Conservation (phyloP, 2,113 vertebrate species). For the Glaucidium brasilianum region DNA sequence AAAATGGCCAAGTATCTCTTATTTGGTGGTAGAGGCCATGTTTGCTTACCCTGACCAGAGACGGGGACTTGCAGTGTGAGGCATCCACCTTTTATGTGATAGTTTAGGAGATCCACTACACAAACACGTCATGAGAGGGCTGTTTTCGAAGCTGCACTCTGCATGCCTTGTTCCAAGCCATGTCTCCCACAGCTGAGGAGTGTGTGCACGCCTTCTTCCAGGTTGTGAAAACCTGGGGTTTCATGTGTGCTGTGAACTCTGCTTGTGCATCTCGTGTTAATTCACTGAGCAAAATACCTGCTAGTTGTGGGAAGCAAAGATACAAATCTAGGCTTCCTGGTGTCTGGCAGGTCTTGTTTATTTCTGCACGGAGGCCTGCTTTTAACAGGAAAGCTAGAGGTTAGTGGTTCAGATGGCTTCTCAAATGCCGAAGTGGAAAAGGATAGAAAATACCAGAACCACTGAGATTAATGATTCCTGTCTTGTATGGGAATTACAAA, state of each 20-base stretch:
- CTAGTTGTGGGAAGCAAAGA: background rate
- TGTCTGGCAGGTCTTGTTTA: background rate
- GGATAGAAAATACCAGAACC: background rate
- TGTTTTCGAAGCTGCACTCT: background rate
- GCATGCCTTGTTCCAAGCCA: background rate
- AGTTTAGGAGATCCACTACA: accelerated
- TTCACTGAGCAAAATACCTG: background rate
- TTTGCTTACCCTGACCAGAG: background rate
- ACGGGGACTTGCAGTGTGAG: accelerated
- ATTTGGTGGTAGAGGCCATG: accelerated
- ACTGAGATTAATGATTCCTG: background rate
- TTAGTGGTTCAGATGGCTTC: background rate
- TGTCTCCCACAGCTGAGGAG: background rate
- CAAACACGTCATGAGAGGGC: accelerated
- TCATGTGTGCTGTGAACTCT: accelerated
- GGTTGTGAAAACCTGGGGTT: background rate
- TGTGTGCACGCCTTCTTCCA: background rate
- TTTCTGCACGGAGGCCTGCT: background rate
- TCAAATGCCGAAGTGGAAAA: background rate
- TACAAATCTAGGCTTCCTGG: background rate
- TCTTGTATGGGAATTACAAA: background rate
- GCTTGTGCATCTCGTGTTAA: background rate
- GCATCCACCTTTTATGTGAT: accelerated
- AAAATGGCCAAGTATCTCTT: background rate
- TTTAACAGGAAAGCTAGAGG: background rate